Conservation (phyloP, 2,888 invertebrate genomes). For the Drosophila birchii region DNA sequence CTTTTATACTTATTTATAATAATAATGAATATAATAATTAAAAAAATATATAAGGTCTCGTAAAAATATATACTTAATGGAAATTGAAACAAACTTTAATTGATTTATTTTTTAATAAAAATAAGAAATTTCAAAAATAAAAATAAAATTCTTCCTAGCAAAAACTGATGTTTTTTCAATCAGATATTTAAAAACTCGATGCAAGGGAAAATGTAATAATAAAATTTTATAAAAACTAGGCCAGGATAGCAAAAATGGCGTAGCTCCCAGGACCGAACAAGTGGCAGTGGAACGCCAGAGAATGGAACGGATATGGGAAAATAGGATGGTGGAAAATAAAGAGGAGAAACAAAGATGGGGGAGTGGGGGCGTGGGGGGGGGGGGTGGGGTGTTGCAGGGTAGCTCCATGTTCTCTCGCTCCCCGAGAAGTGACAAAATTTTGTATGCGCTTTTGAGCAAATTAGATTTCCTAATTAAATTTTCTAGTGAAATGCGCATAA, state of each 20-base stretch:
- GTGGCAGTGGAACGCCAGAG: not conserved
- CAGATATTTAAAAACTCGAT: no score
- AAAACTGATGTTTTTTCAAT: no score
- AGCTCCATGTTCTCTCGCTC: not conserved
- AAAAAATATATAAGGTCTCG: no score
- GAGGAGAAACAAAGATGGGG: not conserved
- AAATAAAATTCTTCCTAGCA: no score
- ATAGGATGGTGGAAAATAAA: not conserved
- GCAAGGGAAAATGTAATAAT: no score
- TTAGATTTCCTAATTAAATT: conserved; percentile 85
- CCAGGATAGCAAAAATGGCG: conserved; percentile 68
- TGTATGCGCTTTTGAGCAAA: conserved; percentile 85
- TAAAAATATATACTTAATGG: no score
- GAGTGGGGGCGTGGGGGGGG: no score
- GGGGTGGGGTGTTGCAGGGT: no score
- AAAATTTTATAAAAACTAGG: not conserved
- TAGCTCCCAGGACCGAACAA: conserved; percentile 33
- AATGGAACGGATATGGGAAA: conserved; percentile 7
- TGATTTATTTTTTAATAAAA: no score
- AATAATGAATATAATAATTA: no score
- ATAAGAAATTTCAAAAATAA: no score
- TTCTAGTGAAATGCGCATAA: conserved; percentile 82
- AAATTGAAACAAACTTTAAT: no score
- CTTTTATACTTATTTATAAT: not conserved
- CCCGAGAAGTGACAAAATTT: conserved; percentile 66